Evolutionary conservation across 2,797 vertebrate genomes (phyloP), one percentile per base, ranked within the genome.

Genomic region (Moxostoma hubbsi): DNA sequence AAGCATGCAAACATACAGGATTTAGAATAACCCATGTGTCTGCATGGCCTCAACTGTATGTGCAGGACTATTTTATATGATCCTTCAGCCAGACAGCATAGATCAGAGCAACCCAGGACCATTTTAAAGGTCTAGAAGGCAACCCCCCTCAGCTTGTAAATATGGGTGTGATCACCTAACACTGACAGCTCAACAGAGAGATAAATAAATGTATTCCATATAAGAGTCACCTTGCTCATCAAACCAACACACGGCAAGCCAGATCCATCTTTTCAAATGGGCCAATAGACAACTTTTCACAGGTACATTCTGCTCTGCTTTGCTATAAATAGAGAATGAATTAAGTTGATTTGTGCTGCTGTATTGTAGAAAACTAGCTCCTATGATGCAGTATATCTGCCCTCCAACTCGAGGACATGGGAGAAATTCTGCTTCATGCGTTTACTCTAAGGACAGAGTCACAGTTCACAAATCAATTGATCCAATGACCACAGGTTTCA

Each of bases 391-490:
- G 68, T 59, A 68, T 8, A 16, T 79, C 36, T 61, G 74, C 76
- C 63, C 65, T 78, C 57, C 58, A 59, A 63, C 45, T 64, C 24
- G 46, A 85, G 82, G 71, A 82, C 63, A 51, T 18, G 49, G 66
- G 53, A 46, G 46, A 70, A 75, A 78, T 79, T 49, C 47, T 69
- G 15, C 51, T 82, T 82, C 63, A 70, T 83, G 80, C 64, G 51
- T 81, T 81, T 58, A 73, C 78, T 81, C 58, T 55, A 46, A 78
- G 68, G 66, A 80, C 67, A 6, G 10, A 65, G 72, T 46, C 73
- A 74, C 13, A 68, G 81, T 83, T 82, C 57, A 12, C 66, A 53
- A 83, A 75, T 71, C 70, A 71, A 85, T 81, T 61, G 86, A 85
- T 86, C 82, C 16, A 55, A 64, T 73, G 63, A 64, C 67, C 58